Base-by-base conservation (phyloP, 2,888 invertebrate species). In the Zelleria hepariella region DNA sequence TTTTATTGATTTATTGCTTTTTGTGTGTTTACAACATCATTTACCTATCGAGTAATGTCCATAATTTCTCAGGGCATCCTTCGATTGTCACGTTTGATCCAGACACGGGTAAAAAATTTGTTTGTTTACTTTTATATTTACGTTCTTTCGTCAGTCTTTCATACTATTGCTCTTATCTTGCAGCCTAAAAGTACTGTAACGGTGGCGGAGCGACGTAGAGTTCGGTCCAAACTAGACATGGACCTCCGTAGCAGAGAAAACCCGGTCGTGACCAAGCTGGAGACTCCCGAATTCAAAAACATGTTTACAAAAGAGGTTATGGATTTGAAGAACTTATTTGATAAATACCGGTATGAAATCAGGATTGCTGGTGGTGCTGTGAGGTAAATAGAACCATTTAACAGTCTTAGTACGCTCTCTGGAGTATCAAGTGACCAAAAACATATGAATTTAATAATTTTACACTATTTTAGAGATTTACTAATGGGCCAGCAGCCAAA, bases 291-390 rank as follows among this genome's bases (percentile, higher is more conserved):
- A 73, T 96, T 96, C 70, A 91, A 91, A 63, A 91, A 92, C 48
- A 90, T 98, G 59, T 95, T 98, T 68, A 95, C 95, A 0, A 92
- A 94, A 7, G 97, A 98, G 82, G 87, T 99, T 57, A 80, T 90
- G 24, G 80, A 84, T 8, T 82, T 99, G 10, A 90, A 92, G 21
- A 86, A 88, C 2, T 66, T 98, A 8, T 99, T 99, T 76, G 90
- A 93, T 61, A 93, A 94, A 72, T 90, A 96, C 73, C 90, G 93
- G 58, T 92, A 93, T 90, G 97, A 98, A 81, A 87, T 99, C 61
- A 90, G 99, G 67, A 93, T 99, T 62, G 99, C 98, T 49, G 99
- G 99, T 54, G 99, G 99, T 5, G 98, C 99, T 20, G 99, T 99
- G 0, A 92, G 96, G 87, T 92, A 91, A 42, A 42, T 10, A 15